Percentiles rank a stretch among this genome's conserved stretches.
These are phyloP conservation scores for Artemia sp. DNA, from an alignment of 2,888 invertebrate species.

Conservation along the genomic window DNA sequence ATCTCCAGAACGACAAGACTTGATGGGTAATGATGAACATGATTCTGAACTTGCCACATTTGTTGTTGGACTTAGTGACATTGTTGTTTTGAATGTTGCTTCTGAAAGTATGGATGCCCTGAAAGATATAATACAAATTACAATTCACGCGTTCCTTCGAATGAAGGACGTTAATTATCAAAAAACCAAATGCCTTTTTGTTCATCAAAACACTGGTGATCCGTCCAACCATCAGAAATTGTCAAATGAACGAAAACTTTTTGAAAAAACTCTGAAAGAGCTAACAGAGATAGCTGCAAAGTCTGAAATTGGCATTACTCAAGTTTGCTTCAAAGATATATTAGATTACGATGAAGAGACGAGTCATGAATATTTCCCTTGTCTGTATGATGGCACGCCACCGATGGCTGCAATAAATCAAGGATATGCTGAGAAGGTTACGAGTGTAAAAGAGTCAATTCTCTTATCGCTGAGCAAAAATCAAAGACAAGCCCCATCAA, in stretches of 20 bases:
- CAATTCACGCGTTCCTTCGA: conserved; percentile 12
- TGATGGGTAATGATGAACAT: conserved; percentile 7
- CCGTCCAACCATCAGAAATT: background rate
- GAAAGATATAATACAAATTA: conserved; percentile 15
- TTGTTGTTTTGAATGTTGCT: background rate
- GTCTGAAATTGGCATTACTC: background rate
- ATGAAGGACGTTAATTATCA: background rate
- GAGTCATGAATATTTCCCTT: conserved; percentile 1
- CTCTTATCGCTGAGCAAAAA: background rate
- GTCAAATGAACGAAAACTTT: background rate
- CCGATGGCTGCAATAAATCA: background rate
- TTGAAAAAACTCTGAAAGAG: conserved; percentile 1
- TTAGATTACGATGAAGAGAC: background rate
- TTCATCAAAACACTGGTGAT: conserved; percentile 4
- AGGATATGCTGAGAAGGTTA: background rate
- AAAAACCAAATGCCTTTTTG: background rate
- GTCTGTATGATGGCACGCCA: background rate
- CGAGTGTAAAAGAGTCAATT: background rate
- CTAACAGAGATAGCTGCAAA: background rate
- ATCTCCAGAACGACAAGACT: conserved; percentile 13
- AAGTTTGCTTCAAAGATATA: background rate
- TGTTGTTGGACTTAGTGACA: background rate
- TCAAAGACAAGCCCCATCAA: background rate
- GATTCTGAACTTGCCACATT: conserved; percentile 13
- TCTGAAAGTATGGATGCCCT: conserved; percentile 9